Conservation (phyloP, 2,797 vertebrate genomes). For the Eupleurogrammus muticus region DNA sequence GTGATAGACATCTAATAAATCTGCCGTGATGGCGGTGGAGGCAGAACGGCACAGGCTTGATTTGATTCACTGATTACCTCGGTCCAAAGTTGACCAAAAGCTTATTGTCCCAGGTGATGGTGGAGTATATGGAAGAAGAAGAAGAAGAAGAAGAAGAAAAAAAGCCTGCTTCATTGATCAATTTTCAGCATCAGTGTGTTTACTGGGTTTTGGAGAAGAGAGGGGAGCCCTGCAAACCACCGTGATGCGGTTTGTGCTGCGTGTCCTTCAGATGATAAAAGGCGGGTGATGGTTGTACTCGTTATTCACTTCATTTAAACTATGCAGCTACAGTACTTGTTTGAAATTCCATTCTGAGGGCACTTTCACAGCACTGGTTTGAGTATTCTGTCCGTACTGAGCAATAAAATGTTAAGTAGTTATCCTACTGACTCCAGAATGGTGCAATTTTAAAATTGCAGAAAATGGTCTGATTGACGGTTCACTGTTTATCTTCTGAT, state of each 20-base stretch:
- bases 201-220: slow-evolving; percentile 1
- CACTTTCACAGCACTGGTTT: too few relatives aligned
- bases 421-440: too few relatives aligned
- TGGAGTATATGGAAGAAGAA: not conserved
- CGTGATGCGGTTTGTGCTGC: not conserved
- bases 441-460: too few relatives aligned
- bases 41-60: slow-evolving; percentile 30
- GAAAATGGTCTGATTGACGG: too few relatives aligned
- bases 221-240: not conserved
- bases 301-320: not conserved
- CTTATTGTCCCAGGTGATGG: slow-evolving; percentile 32
- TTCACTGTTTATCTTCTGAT: too few relatives aligned
- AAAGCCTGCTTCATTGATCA: not conserved
- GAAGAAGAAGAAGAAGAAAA: too few relatives aligned
- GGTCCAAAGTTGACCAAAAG: slow-evolving; percentile 42
- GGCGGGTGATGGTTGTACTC: not conserved
- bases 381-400: too few relatives aligned
- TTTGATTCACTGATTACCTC: slow-evolving; percentile 63
- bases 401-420: too few relatives aligned
- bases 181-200: slow-evolving; percentile 21
- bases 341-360: not conserved
- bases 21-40: slow-evolving; percentile 39
- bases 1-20: slow-evolving; percentile 70
- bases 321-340: not conserved
- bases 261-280: not conserved